Base-by-base conservation (phyloP, 2,888 invertebrate genomes). In the Cosmopolites sordidus region DNA sequence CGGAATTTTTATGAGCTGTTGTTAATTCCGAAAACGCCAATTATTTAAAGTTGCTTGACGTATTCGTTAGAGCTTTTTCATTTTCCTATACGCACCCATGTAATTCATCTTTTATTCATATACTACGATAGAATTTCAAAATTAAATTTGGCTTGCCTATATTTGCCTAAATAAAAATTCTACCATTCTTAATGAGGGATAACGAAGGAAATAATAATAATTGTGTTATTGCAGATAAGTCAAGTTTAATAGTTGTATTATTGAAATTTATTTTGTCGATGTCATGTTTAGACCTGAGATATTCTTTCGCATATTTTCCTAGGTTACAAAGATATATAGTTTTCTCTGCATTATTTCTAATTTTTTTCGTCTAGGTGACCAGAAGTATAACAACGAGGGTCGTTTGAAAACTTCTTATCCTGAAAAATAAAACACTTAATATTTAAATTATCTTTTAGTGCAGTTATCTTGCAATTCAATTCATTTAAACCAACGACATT, bases 71-170 rank as follows among this genome's bases (percentile, higher is more conserved):
- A 38, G 33, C 27, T 47, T 40, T 47, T 47, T 47, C 39, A 47
- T 47, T 47, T 40, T 47, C 39, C 47, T 40, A 15, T 40, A 47
- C 27, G 47, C 47, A 47, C 47, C 39, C 47, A 29, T 47, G 47
- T 47, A 47, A 47, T 39, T 47, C 38, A 47, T 47, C 47, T 47
- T 47, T 47, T 47, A 47, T 47, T 47, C 40, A 47, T 47, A 39
- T 16, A 39, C 39, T 22, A 27, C 47, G 47, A 11, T 27, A 47
- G 40, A 47, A 47, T 27, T 47, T 47, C 39, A 39, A 48, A 48
- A 48, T 48, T 48, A 42, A 48, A 48, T 48, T 48, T 29, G 17
- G 12, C 33, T n/a, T 48, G 41, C 41, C 41, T 42, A 48, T 48
- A 48, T 48, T 48, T 48, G 42, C 37, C 37, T 37, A 18, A 42